These are phyloP conservation scores for Glareola pratincola DNA, from an alignment of 2,113 vertebrate genomes.

Conservation along the genomic window DNA sequence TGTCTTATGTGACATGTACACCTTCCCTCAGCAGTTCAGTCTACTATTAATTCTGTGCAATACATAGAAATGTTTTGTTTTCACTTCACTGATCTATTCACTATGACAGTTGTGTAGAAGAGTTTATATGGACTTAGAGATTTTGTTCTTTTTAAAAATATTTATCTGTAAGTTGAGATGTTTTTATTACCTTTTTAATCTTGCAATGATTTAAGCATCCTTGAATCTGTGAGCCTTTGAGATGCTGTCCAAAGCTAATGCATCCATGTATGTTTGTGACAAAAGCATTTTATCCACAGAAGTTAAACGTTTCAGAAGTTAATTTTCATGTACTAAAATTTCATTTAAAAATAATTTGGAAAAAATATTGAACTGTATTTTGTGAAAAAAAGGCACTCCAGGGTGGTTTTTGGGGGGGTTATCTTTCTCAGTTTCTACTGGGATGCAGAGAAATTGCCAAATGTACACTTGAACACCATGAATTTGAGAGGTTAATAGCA, in stretches of 20 bases:
- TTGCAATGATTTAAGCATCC: neutral
- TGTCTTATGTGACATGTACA: neutral
- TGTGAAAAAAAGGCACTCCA: neutral
- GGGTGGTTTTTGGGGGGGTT: neutral
- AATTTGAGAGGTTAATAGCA: neutral
- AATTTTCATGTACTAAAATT: neutral
- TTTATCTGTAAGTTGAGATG: neutral
- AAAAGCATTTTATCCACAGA: neutral
- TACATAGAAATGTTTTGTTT: neutral
- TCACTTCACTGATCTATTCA: neutral
- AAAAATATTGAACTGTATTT: neutral
- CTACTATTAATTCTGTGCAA: neutral
- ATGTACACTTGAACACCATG: neutral
- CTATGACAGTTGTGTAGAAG: neutral
- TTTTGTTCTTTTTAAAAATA: neutral
- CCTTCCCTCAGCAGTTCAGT: neutral
- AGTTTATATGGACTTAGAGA: neutral
- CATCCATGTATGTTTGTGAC: neutral
- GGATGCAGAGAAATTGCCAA: neutral
- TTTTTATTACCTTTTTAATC: neutral
- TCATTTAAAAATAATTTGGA: neutral
- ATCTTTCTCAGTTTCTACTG: neutral
- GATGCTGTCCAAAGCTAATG: neutral
- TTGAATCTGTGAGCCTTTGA: neutral
- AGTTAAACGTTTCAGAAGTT: neutral